These are phyloP conservation scores for Hyles lineata DNA, from an alignment of 2,888 invertebrate genomes.

Conservation along the genomic window DNA sequence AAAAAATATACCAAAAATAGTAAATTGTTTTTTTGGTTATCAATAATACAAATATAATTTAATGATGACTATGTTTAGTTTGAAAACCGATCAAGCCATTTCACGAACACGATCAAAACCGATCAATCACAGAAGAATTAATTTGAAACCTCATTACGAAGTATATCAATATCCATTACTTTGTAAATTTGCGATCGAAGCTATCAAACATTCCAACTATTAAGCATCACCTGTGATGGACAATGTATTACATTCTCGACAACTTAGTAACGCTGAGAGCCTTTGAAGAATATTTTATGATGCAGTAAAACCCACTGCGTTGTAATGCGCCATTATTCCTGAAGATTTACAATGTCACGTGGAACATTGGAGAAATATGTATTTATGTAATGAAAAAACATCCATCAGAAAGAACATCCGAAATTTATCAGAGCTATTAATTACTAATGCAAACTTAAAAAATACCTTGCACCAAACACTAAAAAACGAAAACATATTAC, in stretches of 20 bases:
- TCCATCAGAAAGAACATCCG: no score
- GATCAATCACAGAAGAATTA: not conserved
- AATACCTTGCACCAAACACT: no score
- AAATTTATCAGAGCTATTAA: not conserved
- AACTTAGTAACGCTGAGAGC: constrained; percentile 32
- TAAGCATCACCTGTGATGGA: not conserved
- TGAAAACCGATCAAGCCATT: not conserved
- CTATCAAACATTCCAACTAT: constrained; percentile 7
- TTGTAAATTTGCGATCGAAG: constrained; percentile 3
- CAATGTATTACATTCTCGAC: constrained; percentile 24
- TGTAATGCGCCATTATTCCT: constrained; percentile 24
- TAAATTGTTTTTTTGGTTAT: no score
- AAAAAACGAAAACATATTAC: no score
- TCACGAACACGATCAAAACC: not conserved
- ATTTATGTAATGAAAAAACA: no score
- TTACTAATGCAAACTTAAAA: not conserved
- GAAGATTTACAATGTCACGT: constrained; percentile 21
- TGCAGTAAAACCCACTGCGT: constrained; percentile 37
- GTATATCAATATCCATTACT: not conserved
- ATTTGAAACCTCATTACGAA: not conserved
- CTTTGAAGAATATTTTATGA: constrained; percentile 38
- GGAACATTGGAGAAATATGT: not conserved
- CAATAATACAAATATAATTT: no score
- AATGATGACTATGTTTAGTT: not conserved
- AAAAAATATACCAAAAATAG: no score